phyloP scores from a whole-genome alignment of 2,888 invertebrate genomes.

The Endomychus coccineus region DNA sequence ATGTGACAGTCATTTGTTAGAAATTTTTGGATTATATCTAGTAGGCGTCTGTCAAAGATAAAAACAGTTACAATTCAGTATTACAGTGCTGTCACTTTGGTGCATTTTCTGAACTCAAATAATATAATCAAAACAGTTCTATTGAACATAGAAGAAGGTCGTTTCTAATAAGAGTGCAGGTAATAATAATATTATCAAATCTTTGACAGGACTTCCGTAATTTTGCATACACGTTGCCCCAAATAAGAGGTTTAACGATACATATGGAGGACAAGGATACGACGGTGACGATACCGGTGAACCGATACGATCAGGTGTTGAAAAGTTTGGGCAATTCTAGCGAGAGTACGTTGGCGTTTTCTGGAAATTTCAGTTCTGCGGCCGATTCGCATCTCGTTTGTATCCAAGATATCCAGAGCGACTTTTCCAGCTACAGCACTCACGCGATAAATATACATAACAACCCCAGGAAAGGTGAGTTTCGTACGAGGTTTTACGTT shows the following conservation, averaged over 20 bases:
- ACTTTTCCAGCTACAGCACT: constrained; percentile 72
- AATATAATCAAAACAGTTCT: too few species aligned
- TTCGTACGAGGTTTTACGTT: too few species aligned
- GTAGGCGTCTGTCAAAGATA: too few species aligned
- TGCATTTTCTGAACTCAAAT: too few species aligned
- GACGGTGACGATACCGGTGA: constrained; percentile 65
- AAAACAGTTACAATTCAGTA: too few species aligned
- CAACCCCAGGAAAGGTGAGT: constrained; percentile 65
- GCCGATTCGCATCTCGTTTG: constrained; percentile 86
- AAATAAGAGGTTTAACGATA: constrained; percentile 67
- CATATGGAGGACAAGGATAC: constrained; percentile 79
- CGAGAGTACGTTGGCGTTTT: constrained; percentile 78
- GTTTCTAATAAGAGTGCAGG: too few species aligned
- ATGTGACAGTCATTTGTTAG: too few species aligned
- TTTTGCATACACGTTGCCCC: constrained; percentile 71
- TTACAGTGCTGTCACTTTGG: too few species aligned
- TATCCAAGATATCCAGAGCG: constrained; percentile 62
- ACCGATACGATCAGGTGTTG: constrained; percentile 65
- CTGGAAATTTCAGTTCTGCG: constrained; percentile 67
- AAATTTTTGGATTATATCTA: too few species aligned
- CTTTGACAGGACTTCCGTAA: constrained; percentile 76
- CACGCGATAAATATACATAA: constrained; percentile 83
- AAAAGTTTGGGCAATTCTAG: constrained; percentile 73
- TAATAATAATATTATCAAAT: too few species aligned
- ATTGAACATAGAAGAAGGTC: too few species aligned